Conservation (phyloP, 1,140 invertebrate species). For the Heliconius eleuchia region DNA sequence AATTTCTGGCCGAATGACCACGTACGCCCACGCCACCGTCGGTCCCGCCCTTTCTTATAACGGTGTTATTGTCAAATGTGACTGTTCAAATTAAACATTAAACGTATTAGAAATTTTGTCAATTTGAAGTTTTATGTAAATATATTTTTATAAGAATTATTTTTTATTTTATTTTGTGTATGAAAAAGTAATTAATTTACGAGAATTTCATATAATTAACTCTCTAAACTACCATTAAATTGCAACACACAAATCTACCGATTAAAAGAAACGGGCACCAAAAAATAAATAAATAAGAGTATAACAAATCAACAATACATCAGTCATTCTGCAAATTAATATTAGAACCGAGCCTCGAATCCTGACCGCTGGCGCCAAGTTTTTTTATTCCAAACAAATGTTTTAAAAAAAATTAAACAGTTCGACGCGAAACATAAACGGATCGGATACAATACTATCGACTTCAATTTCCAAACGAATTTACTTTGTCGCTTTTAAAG, state of each 20-base stretch:
- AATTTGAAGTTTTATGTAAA: neutral
- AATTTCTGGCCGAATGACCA: conserved; percentile 71
- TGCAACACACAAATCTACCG: neutral
- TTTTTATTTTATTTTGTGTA: too few relatives aligned
- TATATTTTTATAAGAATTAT: neutral
- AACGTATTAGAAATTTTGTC: neutral
- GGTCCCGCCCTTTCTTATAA: conserved; percentile 47
- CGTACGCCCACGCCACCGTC: conserved; percentile 38
- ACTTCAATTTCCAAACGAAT: conserved; percentile 46
- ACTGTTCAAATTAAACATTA: neutral
- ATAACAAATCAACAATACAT: conserved; percentile 38
- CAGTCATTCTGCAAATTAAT: conserved; percentile 49
- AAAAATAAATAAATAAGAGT: neutral
- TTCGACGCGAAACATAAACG: conserved; percentile 23
- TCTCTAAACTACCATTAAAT: neutral
- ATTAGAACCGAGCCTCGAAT: conserved; percentile 37
- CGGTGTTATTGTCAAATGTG: neutral
- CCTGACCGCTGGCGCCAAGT: conserved; percentile 41
- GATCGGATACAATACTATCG: conserved; percentile 26
- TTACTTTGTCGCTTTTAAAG: conserved; percentile 54
- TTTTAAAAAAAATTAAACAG: conserved; percentile 34
- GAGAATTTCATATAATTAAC: neutral
- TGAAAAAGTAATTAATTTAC: neutral
- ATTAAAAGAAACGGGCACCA: neutral
- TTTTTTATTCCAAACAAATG: conserved; percentile 36